phyloP scores from a whole-genome alignment of 2,888 invertebrate species.

The Oeneis ivallda region DNA sequence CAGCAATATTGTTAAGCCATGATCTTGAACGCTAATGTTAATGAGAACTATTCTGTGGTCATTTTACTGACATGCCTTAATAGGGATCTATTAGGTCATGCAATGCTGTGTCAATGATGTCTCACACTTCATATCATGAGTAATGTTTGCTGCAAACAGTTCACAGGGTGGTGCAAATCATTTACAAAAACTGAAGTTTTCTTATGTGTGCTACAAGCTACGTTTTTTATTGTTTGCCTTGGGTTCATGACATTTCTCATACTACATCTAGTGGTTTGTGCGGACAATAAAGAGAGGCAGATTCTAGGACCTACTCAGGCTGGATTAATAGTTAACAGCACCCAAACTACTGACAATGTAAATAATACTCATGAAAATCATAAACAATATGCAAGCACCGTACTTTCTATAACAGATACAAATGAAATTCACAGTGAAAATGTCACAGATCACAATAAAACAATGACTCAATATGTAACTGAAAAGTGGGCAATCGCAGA shows the following conservation, averaged over 20 bases:
- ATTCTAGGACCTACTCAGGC: neutral
- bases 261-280: slow-evolving; percentile 59
- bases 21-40: no score
- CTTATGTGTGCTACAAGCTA: slow-evolving; percentile 53
- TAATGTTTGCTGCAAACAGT: slow-evolving; percentile 58
- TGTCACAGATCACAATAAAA: neutral
- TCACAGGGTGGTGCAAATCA: slow-evolving; percentile 65
- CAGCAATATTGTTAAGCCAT: no score
- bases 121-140: slow-evolving; percentile 55
- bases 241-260: slow-evolving; percentile 57
- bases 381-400: neutral
- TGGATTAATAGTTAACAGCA: neutral
- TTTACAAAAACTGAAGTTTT: slow-evolving; percentile 61
- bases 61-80: neutral
- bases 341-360: neutral
- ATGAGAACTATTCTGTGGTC: no score
- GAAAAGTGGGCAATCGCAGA: neutral
- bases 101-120: slow-evolving; percentile 32
- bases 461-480: neutral
- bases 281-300: slow-evolving; percentile 10
- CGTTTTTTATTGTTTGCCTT: slow-evolving; percentile 54
- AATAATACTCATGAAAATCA: neutral
- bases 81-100: slow-evolving; percentile 53
- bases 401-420: neutral
- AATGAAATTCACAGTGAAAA: neutral